These are phyloP conservation scores for Nesometra sesokonis DNA, from an alignment of 35 echinoderm and acorn worm genomes.

Conservation along the genomic window DNA sequence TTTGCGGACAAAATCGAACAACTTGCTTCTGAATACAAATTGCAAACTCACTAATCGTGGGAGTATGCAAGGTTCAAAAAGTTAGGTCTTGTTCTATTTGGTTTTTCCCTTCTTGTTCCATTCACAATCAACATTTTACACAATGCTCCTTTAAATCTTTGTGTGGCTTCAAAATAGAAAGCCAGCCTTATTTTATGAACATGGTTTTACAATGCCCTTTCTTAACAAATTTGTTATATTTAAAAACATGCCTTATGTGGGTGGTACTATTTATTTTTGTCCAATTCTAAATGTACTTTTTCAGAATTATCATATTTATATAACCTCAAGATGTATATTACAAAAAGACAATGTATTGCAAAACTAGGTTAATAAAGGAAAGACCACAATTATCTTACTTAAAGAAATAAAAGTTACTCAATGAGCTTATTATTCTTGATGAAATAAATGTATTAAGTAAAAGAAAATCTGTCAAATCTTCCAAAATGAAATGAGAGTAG, in stretches of 20 bases:
- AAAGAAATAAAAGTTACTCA: too few species aligned
- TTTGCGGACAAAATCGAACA: background rate
- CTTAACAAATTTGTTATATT: background rate
- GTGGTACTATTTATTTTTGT: background rate
- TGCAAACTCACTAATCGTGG: background rate
- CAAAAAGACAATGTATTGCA: too few species aligned
- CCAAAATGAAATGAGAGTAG: too few species aligned
- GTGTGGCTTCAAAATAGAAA: background rate
- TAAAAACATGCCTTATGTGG: background rate
- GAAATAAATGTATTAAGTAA: too few species aligned
- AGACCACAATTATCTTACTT: too few species aligned
- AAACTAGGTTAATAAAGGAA: too few species aligned
- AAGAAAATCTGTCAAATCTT: too few species aligned
- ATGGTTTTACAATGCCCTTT: background rate
- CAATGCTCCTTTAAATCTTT: background rate
- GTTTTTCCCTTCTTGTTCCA: background rate
- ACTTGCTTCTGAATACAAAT: background rate
- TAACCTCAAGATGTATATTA: background rate
- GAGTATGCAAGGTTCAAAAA: background rate
- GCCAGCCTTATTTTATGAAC: background rate
- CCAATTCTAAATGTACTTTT: background rate
- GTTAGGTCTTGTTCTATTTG: background rate
- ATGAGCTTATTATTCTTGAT: too few species aligned
- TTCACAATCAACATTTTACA: background rate
- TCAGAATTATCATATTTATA: background rate